Base-by-base conservation (phyloP, 2,113 vertebrate species). In the Symphodus melops region DNA sequence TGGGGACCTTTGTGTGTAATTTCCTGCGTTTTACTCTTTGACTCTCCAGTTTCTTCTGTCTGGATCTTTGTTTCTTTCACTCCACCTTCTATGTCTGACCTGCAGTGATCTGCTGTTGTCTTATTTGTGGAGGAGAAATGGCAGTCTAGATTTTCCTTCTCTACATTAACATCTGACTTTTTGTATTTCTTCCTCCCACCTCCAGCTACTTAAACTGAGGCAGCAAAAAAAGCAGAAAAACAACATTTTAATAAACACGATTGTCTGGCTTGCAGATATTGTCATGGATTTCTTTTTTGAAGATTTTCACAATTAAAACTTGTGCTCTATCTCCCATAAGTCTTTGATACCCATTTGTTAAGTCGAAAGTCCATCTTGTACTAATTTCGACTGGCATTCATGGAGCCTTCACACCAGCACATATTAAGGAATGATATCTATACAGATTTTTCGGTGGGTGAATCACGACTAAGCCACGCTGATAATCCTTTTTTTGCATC, bases 81-180 rank as follows among this genome's bases (percentile, higher is more conserved):
- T 72, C 5, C 10, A 67, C 69, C 73, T 79, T 75, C 67, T n/a
- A 73, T 7, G 42, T 16, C 7, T 61, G 53, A 12, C 1, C 5
- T 3, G n/a, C 42, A 77, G 49, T 56, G 54, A 78, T 75, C 52
- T 75, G 48, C 76, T 73, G 62, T 62, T 52, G 36, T 59, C 70
- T 44, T 28, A 51, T 39, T 52, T 17, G 19, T 54, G 71, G 42
- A 63, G 41, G 36, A 53, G 48, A 49, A 82, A 79, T 68, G 10
- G 51, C 44, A 63, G 49, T 5, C 13, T 16, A 13, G 13, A 48
- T 48, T 48, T 48, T 16, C 16, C 44, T 13, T 16, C 44, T 48
- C 16, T 48, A 48, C 6, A 48, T 48, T 13, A 48, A 6, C 44
- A 67, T 41, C 61, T 59, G 6, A 19, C n/a, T n/a, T n/a, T n/a